phyloP scores from a whole-genome alignment of 2,113 vertebrate genomes.

The Octodon degus region DNA sequence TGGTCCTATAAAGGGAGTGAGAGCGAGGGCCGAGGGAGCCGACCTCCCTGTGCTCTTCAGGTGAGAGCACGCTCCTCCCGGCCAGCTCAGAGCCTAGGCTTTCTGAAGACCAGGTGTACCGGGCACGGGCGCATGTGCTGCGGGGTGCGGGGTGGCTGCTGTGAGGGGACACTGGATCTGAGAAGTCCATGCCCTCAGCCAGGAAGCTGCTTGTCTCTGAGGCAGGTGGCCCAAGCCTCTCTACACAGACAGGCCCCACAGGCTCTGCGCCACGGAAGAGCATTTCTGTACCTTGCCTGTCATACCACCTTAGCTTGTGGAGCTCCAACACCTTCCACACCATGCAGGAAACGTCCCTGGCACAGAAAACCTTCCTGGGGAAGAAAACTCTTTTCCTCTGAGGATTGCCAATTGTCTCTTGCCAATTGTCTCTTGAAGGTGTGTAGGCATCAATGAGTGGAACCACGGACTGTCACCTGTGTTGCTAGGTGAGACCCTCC shows the following conservation, averaged over 20 bases:
- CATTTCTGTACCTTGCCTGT: not conserved
- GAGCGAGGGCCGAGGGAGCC: not conserved
- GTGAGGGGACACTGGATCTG: not conserved
- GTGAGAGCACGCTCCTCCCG: not conserved
- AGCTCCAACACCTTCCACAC: not conserved
- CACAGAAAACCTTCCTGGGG: not conserved
- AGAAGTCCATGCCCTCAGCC: not conserved
- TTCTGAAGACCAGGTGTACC: not conserved
- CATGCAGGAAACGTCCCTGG: not conserved
- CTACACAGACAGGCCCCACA: not conserved
- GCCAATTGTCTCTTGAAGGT: too few relatives aligned
- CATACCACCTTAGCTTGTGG: not conserved
- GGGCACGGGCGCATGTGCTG: not conserved
- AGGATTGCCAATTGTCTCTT: not conserved
- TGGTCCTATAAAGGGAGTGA: not conserved
- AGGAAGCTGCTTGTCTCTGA: not conserved
- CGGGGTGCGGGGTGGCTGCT: not conserved
- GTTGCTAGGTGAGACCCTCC: not conserved
- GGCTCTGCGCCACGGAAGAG: too few relatives aligned
- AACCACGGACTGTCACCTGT: not conserved
- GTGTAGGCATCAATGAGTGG: not conserved
- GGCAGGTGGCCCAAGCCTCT: too few relatives aligned
- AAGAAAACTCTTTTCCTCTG: rapidly evolving
- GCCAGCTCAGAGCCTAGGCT: not conserved
- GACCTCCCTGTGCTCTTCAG: not conserved